Conservation (phyloP, 2,113 vertebrate genomes). For the Cathartes aura region DNA sequence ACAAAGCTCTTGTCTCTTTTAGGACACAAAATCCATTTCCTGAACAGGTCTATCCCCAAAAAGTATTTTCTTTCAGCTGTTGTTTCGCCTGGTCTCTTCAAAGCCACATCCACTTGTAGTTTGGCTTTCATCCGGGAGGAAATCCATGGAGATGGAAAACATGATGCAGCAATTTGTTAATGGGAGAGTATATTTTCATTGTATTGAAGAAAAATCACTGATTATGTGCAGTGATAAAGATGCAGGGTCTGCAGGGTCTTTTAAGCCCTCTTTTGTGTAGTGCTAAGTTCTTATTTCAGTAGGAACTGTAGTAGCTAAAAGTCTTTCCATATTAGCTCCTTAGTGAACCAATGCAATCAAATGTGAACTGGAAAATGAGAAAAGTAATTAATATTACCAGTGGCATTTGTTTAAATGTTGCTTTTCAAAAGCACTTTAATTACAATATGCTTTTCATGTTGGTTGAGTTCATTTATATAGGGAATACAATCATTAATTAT, state of each 20-base stretch:
- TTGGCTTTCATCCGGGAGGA: not conserved
- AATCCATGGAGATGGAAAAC: not conserved
- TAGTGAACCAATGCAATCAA: conserved; percentile 52
- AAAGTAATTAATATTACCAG: conserved; percentile 71
- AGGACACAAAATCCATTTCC: not conserved
- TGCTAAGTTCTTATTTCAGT: not conserved
- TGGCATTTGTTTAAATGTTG: conserved; percentile 77
- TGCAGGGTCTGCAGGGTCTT: not conserved
- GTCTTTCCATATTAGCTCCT: conserved; percentile 1
- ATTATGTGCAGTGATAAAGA: not conserved
- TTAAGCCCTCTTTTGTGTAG: not conserved
- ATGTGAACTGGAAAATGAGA: conserved; percentile 61
- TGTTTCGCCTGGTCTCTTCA: not conserved
- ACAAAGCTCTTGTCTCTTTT: not conserved
- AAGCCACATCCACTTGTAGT: not conserved
- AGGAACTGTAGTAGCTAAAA: not conserved
- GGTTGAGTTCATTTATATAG: conserved; percentile 77
- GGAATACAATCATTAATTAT: conserved; percentile 83
- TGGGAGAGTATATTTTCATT: not conserved
- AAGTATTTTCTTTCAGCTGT: not conserved
- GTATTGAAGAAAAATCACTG: not conserved
- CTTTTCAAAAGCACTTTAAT: conserved; percentile 78
- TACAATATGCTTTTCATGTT: conserved; percentile 82
- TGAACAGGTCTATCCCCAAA: not conserved
- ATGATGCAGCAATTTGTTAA: not conserved